A percentile compares a stretch with the other conserved stretches of the same genome.
Conservation (phyloP, 2,888 invertebrate species). For the Epistrophe eligans region DNA sequence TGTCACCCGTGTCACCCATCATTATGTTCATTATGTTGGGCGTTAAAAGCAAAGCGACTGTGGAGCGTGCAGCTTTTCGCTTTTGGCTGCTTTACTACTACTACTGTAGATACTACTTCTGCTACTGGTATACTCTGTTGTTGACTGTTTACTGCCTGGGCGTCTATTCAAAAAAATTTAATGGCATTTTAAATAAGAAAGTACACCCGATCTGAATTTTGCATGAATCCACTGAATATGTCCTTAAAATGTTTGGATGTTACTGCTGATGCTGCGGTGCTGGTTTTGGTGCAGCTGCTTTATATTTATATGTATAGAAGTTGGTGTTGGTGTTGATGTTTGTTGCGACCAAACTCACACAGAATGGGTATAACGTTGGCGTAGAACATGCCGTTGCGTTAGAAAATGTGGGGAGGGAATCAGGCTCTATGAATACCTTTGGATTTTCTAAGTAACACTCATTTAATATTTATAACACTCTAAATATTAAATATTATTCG, state of each 20-base stretch:
- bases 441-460: constrained; percentile 84
- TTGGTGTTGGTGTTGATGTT: constrained; percentile 49
- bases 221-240: constrained; percentile 79
- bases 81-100: constrained; percentile 37
- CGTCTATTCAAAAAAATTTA: constrained; percentile 83
- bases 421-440: constrained; percentile 81
- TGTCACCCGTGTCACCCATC: constrained; percentile 46
- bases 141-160: constrained; percentile 72
- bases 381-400: constrained; percentile 59
- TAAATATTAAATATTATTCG: constrained; percentile 84
- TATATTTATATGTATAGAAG: not conserved
- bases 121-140: constrained; percentile 3
- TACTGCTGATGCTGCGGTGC: constrained; percentile 37
- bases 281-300: constrained; percentile 42
- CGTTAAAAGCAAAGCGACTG: constrained; percentile 36
- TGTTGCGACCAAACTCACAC: constrained; percentile 64
- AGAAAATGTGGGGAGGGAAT: constrained; percentile 45
- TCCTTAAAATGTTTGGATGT: constrained; percentile 74
- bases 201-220: constrained; percentile 83
- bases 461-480: constrained; percentile 84
- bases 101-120: not conserved
- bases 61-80: constrained; percentile 33
- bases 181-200: constrained; percentile 84
- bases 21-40: constrained; percentile 73
- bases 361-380: constrained; percentile 4